Evolutionary conservation across 2,888 invertebrate species (phyloP).

Genomic region (Carcina quercana): DNA sequence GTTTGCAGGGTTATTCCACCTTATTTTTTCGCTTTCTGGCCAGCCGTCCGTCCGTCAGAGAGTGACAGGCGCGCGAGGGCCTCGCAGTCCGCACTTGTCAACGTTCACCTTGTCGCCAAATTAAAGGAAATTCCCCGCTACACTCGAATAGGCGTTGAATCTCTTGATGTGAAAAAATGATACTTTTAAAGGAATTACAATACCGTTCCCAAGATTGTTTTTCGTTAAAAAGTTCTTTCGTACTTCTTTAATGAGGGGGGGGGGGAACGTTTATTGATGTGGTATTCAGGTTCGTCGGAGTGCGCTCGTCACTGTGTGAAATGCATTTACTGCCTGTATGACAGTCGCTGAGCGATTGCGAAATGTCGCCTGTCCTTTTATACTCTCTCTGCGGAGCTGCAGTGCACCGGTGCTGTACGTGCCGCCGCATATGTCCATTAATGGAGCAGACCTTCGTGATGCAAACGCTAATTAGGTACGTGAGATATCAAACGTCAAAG

Average conservation of each 20-base stretch:
- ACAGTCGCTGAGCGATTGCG: constrained; percentile 37
- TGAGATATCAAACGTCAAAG: too few species aligned
- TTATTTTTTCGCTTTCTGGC: constrained; percentile 33
- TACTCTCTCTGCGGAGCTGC: constrained; percentile 21
- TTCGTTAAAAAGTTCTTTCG: constrained; percentile 30
- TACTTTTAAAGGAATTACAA: constrained; percentile 38
- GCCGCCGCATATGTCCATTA: constrained; percentile 26
- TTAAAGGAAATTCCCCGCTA: constrained; percentile 44
- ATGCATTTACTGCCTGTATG: constrained; percentile 31
- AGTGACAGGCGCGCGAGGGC: constrained; percentile 40
- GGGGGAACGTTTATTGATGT: constrained; percentile 34
- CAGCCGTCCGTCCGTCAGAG: constrained; percentile 43
- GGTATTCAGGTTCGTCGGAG: constrained; percentile 37
- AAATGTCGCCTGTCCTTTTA: constrained; percentile 30
- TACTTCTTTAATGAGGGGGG: constrained; percentile 37
- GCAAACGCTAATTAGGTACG: constrained; percentile 23
- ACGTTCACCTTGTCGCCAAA: constrained; percentile 45
- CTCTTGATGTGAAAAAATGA: constrained; percentile 30
- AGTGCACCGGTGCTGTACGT: constrained; percentile 25
- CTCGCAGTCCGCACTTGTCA: constrained; percentile 43
- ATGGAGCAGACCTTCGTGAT: constrained; percentile 27
- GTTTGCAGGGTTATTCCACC: constrained; percentile 34
- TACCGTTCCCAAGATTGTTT: constrained; percentile 33
- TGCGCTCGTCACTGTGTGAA: constrained; percentile 32
- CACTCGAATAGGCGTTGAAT: constrained; percentile 42